These are phyloP conservation scores for Chrysolina haemoptera DNA, from an alignment of 2,888 invertebrate species.

Conservation along the genomic window DNA sequence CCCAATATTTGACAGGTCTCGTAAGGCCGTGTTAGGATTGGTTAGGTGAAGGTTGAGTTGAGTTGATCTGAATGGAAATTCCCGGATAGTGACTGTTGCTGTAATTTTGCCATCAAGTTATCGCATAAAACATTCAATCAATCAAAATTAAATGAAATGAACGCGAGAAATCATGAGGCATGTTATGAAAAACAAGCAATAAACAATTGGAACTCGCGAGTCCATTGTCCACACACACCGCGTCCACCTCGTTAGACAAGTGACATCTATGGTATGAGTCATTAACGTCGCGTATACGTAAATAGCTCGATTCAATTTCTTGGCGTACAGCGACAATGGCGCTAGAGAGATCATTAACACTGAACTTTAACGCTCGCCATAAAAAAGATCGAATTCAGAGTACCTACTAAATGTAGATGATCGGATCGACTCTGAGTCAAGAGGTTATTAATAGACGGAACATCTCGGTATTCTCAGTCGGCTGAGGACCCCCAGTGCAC, in stretches of 20 bases:
- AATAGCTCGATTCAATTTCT: conserved; percentile 19
- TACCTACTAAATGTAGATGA: conserved; percentile 42
- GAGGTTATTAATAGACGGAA: conserved; percentile 43
- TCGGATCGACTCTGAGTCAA: conserved; percentile 36
- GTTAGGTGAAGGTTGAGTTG: too few relatives aligned
- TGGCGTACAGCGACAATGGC: conserved; percentile 26
- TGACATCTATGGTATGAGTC: neutral
- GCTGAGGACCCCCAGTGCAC: conserved; percentile 48
- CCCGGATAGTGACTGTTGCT: too few relatives aligned
- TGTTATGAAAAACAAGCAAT: neutral
- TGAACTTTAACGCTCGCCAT: conserved; percentile 33
- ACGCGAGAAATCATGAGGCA: neutral
- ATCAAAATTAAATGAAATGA: neutral
- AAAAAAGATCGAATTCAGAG: conserved; percentile 36
- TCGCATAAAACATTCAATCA: neutral
- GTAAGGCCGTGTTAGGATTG: too few relatives aligned
- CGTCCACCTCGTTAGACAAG: neutral
- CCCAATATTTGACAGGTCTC: too few relatives aligned
- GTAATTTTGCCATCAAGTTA: too few relatives aligned
- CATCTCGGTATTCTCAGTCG: conserved; percentile 38
- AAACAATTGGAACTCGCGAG: neutral
- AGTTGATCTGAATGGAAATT: too few relatives aligned
- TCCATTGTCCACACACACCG: conserved; percentile 9
- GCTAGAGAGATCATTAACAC: conserved; percentile 28
- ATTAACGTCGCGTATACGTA: conserved; percentile 12